A percentile compares a stretch with the other conserved stretches of the same genome.
phyloP scores from a whole-genome alignment of 2,888 invertebrate species.

The Vannuccia rotundouncinata region DNA sequence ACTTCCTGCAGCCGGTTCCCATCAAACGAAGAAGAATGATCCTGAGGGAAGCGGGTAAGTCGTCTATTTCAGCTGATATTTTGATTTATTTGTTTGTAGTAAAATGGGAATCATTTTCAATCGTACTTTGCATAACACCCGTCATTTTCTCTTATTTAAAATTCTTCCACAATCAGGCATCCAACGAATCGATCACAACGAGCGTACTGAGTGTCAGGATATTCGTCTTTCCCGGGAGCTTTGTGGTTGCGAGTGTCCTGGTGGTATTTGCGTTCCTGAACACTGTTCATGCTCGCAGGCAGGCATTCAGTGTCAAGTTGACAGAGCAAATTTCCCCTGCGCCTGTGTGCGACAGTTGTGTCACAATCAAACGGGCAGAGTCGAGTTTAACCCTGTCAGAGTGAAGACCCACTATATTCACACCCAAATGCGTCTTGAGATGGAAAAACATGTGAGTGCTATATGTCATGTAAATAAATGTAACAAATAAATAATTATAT shows the following conservation, averaged over 20 bases:
- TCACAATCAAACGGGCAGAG: constrained; percentile 79
- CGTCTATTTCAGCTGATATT: no score
- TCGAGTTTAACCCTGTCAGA: constrained; percentile 89
- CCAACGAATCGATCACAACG: constrained; percentile 77
- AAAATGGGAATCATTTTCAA: no score
- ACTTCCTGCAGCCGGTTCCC: no score
- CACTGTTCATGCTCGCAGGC: constrained; percentile 87
- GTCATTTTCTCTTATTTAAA: no score
- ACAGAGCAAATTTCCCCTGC: constrained; percentile 88
- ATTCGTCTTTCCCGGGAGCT: constrained; percentile 78
- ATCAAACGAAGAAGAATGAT: no score
- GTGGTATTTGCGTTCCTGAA: constrained; percentile 68
- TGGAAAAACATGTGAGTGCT: constrained; percentile 46
- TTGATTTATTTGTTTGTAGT: no score
- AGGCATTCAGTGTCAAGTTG: constrained; percentile 94
- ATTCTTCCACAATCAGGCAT: no score
- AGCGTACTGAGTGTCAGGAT: constrained; percentile 86
- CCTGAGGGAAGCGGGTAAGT: no score
- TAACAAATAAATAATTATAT: no score
- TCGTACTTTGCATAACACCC: no score
- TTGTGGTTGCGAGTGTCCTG: constrained; percentile 55
- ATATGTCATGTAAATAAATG: no score
- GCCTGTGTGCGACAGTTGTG: constrained; percentile 85
- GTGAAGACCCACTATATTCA: constrained; percentile 94
- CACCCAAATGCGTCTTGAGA: constrained; percentile 73